These are phyloP conservation scores for Phyllostomus discolor DNA, from an alignment of 2,113 vertebrate species.

Conservation along the genomic window DNA sequence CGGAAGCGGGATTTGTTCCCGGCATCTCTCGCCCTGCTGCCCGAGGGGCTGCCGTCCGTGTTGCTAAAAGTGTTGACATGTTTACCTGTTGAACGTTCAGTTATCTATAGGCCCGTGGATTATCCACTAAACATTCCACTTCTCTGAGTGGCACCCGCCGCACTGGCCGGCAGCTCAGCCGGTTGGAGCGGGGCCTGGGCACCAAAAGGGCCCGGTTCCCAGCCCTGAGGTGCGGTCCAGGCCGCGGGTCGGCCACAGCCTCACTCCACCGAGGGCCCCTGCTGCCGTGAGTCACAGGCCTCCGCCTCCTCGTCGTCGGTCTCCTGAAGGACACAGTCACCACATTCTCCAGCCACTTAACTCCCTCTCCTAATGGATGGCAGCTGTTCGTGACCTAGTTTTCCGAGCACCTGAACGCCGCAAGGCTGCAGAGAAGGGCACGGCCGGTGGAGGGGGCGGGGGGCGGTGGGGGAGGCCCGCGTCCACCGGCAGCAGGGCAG, in stretches of 20 bases:
- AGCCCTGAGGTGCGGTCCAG: too few species aligned
- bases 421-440: too few species aligned
- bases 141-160: background rate
- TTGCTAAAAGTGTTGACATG: background rate
- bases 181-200: too few species aligned
- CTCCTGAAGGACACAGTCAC: background rate
- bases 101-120: background rate
- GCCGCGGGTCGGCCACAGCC: too few species aligned
- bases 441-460: too few species aligned
- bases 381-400: background rate
- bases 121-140: background rate
- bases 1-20: background rate
- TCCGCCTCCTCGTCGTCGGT: background rate
- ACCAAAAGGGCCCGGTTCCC: too few species aligned
- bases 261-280: background rate
- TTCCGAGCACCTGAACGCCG: background rate
- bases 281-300: background rate
- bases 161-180: too few species aligned
- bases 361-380: background rate
- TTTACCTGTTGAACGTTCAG: background rate
- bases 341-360: background rate
- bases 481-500: background rate
- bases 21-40: background rate
- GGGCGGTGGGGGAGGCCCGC: too few species aligned
- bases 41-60: fast-evolving